Base-by-base conservation (phyloP, 1,140 invertebrate genomes). In the Drosophila nannoptera region DNA sequence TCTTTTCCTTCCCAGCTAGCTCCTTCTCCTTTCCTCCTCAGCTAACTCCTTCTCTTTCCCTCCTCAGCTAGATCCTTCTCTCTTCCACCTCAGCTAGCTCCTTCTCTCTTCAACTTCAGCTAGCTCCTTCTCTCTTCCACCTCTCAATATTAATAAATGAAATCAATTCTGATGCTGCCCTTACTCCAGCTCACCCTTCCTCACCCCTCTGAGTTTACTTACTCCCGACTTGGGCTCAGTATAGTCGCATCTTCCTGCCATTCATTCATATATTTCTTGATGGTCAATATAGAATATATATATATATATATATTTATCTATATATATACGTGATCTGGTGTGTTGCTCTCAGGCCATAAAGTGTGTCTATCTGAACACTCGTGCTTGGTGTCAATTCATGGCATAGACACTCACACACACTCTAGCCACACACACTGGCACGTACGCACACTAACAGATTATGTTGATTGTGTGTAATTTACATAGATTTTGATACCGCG, bases 391-490 rank as follows among this genome's bases (percentile, higher is more conserved):
- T 84, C 76, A 76, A 49, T 73, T 84, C 75, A 75, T 73, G 78
- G 64, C 78, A 82, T 42, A 68, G 56, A 53, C 33, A 62, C 16
- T 42, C 50, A 48, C 40, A 38, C n/a, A 32, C 5, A 56, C 32
- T n/a, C 31, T 40, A 55, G 46, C 32, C 49, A 63, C 43, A 62
- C 7, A 55, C 40, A 12, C 7, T 12, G 4, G 62, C 59, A 68
- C 61, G 46, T 64, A 69, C 50, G 62, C 56, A 59, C 50, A 58
- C 55, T 54, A 67, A 49, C 54, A 55, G 38, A 73, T 68, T 54
- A 76, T 70, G 73, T 67, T 84, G 80, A 83, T 84, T 83, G 80
- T 73, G 73, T 76, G 80, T 84, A 83, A 84, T 83, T 83, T 84
- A 84, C 80, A 83, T 83, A 78, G 78, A 84, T 83, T 83, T 84